A percentile compares a stretch with the other conserved stretches of the same genome.
Conservation (phyloP, 2,888 invertebrate genomes). For the Spilarctia lutea region DNA sequence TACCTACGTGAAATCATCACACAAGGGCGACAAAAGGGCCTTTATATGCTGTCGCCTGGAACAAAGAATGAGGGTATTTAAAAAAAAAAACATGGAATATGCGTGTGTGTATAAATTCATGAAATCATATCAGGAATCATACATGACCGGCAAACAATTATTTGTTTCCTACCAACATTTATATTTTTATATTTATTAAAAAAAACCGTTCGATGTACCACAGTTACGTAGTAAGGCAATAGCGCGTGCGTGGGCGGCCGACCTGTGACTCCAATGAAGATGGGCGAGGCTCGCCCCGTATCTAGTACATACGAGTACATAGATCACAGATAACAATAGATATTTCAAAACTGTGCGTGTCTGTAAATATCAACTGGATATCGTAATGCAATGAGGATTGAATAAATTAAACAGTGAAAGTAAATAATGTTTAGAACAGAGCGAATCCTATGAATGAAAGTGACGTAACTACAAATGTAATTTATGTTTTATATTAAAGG, state of each 20-base stretch:
- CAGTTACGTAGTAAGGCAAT: conserved; percentile 32
- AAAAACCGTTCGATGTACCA: not conserved
- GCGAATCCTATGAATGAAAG: not conserved
- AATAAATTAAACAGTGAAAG: not conserved
- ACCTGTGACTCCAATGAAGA: conserved; percentile 47
- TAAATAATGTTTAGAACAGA: not conserved
- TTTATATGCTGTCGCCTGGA: no score
- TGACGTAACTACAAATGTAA: not conserved
- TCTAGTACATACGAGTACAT: conserved; percentile 25
- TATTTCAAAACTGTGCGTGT: conserved; percentile 23
- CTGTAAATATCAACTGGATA: not conserved
- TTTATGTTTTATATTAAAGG: not conserved
- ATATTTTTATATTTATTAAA: not conserved
- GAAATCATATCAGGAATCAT: no score
- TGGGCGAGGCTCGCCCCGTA: conserved; percentile 24
- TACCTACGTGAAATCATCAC: no score
- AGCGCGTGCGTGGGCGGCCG: conserved; percentile 51
- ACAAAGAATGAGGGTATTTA: not conserved
- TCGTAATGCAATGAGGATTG: not conserved
- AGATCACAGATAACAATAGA: conserved; percentile 26
- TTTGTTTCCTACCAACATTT: no score
- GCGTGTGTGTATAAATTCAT: no score
- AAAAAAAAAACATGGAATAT: no score
- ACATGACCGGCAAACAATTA: no score
- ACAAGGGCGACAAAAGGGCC: no score